Base-by-base conservation (phyloP, 2,113 vertebrate genomes). In the Carlito syrichta region DNA sequence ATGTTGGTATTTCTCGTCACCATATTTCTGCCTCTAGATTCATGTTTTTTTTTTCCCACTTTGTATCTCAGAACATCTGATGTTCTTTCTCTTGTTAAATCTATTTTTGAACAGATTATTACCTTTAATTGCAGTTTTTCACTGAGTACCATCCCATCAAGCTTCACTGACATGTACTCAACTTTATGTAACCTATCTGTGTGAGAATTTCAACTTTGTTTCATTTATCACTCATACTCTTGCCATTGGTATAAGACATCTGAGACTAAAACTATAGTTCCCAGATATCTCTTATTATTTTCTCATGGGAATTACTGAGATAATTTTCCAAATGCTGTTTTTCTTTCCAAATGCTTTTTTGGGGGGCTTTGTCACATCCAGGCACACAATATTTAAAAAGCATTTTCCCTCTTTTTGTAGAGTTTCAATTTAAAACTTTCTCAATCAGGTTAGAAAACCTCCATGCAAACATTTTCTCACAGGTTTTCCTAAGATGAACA, bases 381-480 rank as follows among this genome's bases (percentile, higher is more conserved):
- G 43, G 17, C 20, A 54, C 23, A 63, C n/a, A 83, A 4, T 92
- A 58, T 63, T 63, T 84, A 50, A 79, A 79, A 74, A 25, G 17
- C 32, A 96, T 92, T 92, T 96, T 82, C 54, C 68, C 27, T 60
- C 7, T 84, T 0, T 76, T 73, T 90, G 22, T 52, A 45, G 52
- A 82, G 66, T 82, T 93, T 82, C 35, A 48, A 20, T 76, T 81
- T 97, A 77, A 97, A 62, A 13, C 43, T 50, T 52, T 96, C 45
- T 68, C 30, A 73, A 73, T 62, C 25, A 88, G 17, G 68, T 60
- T 83, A 10, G 60, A 58, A 60, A 52, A 78, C 0, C 10, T 97
- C 45, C 35, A n/a, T n/a, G n/a, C n/a, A n/a, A n/a, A n/a, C n/a
- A n/a, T n/a, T n/a, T n/a, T n/a, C n/a, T n/a, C n/a, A n/a, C n/a